Base-by-base conservation (phyloP, 2,888 invertebrate species). In the Scaptomyza parva region DNA sequence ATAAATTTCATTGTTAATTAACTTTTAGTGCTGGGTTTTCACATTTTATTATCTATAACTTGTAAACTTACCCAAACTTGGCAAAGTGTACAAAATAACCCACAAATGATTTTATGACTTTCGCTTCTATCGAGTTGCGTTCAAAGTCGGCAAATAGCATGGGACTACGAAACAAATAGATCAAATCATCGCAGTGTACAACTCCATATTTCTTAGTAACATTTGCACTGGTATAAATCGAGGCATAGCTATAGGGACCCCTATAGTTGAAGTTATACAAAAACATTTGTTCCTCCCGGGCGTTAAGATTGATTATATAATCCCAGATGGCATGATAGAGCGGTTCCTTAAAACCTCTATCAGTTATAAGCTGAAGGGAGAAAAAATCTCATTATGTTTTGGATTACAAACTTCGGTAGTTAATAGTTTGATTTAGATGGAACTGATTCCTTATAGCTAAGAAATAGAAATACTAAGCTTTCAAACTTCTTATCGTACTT, bases 161-260 rank as follows among this genome's bases (percentile, higher is more conserved):
- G 0, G 93, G 92, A 33, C 92, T 90, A 37, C 91, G 91, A 69
- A 93, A 93, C 4, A 93, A 82, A 71, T 93, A 93, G 41, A 93
- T 88, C 17, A 93, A 78, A 76, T 93, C 93, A 78, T 93, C 93
- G 68, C 93, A 93, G 76, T 93, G 93, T 0, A 92, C 91, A 0
- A 92, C 91, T 9, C 91, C 91, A 65, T 90, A 90, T 53, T 90
- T 62, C 0, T 71, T 73, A 3, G 35, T 63, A 0, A 70, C 50
- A 9, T 59, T 30, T 8, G 78, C 86, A 47, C 89, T 86, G 0
- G 93, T 92, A 75, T 92, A 93, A 1, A 92, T 60, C 20, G 89
- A 80, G 1, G 92, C 90, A 71, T 92, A 93, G 2, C 92, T 91
- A 50, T 90, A 75, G 1, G 86, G 75, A 0, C 93, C 93, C 24